Evolutionary conservation across 2,797 vertebrate species (phyloP), one percentile per base, ranked within the genome.

Genomic region (Halcyon badia): DNA sequence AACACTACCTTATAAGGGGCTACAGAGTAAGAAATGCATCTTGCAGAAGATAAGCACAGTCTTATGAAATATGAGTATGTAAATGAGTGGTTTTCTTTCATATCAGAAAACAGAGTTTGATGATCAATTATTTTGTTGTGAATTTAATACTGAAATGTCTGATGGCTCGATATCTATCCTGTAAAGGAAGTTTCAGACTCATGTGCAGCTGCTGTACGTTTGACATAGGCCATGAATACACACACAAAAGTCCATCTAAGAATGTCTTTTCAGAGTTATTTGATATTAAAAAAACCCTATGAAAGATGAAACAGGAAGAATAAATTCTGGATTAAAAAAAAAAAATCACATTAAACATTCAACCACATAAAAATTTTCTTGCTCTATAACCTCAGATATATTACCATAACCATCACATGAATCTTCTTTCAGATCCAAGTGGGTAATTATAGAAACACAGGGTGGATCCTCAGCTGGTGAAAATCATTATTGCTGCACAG

Each of bases 391-490:
- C 71, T 80, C 71, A 60, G 78, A 57, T 35, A 4, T 77, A 92
- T 92, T 92, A 96, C 58, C 78, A 75, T 73, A 89, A 73, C 56
- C 33, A 87, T 61, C 68, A 85, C 33, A 91, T 39, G 33, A 89
- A 87, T 84, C 88, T 90, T 94, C 95, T 89, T 80, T 94, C 84
- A 71, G 68, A 83, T 91, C 75, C 72, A 61, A 73, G 49, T 44
- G 68, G 81, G 71, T 91, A 94, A 92, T 94, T 95, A 91, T 64
- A 85, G 90, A 84, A 95, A 93, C 77, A 87, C 26, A 87, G 89
- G 72, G 90, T 9, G 49, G 94, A 92, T 90, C 73, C 81, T 96
- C 90, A 95, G 89, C 90, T 97, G 82, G 64, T 85, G 75, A 85
- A 96, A 94, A 77, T 68, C 11, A 2, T 92, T 94, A 87, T 71